Conservation (phyloP, 2,797 vertebrate genomes). For the Rhynchonycteris naso region DNA sequence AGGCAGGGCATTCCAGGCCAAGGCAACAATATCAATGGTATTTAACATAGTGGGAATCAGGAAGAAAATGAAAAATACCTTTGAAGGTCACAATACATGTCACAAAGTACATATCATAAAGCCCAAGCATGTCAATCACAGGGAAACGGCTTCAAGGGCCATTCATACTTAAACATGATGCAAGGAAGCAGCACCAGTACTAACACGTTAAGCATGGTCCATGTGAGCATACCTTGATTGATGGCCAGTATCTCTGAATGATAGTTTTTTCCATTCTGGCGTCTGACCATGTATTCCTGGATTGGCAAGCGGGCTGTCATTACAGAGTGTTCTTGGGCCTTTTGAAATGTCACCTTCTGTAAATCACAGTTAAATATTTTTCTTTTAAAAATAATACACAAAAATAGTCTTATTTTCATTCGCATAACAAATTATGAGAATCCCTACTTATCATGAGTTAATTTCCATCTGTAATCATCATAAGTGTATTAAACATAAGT, state of each 20-base stretch:
- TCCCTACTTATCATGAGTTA: constrained; percentile 22
- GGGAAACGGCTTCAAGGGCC: neutral
- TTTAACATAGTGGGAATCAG: neutral
- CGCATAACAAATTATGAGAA: neutral
- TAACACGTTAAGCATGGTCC: neutral
- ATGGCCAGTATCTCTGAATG: constrained; percentile 93
- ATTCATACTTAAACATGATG: neutral
- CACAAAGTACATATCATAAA: neutral
- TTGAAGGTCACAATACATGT: neutral
- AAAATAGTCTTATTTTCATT: constrained; percentile 27
- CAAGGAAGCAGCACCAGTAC: neutral
- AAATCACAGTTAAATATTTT: constrained; percentile 57
- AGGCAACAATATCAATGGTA: neutral
- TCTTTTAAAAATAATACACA: constrained; percentile 32
- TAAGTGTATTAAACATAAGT: constrained; percentile 26
- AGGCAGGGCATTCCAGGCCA: neutral
- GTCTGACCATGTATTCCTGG: constrained; percentile 93
- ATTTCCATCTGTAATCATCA: constrained; percentile 30
- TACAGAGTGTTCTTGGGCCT: constrained; percentile 88
- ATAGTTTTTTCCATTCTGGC: constrained; percentile 91
- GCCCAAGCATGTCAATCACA: neutral
- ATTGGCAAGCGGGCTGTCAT: constrained; percentile 91
- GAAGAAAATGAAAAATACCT: neutral
- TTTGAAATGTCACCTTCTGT: constrained; percentile 91
- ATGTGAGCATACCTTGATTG: constrained; percentile 90